These are phyloP conservation scores for Panthera tigris DNA, from an alignment of 2,113 vertebrate genomes.

Conservation along the genomic window DNA sequence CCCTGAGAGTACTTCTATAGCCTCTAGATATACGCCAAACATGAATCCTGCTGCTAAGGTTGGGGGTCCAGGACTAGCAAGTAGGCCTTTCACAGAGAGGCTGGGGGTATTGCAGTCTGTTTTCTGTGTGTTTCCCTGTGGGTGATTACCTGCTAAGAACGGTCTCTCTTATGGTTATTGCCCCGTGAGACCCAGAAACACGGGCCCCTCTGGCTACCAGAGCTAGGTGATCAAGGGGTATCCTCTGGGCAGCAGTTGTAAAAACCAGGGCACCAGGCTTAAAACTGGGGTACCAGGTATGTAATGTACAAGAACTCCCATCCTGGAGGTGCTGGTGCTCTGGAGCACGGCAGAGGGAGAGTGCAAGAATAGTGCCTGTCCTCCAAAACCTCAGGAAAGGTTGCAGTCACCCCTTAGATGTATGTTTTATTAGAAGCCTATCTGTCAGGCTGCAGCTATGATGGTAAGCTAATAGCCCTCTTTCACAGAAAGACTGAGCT, in stretches of 20 bases:
- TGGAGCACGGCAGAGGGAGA: not conserved
- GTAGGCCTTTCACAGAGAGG: not conserved
- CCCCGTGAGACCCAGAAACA: not conserved
- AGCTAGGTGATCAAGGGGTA: not conserved
- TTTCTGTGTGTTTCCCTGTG: not conserved
- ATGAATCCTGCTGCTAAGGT: not conserved
- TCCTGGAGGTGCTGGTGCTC: not conserved
- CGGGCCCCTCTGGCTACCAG: not conserved
- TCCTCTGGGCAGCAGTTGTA: not conserved
- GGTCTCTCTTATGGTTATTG: not conserved
- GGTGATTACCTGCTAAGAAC: not conserved
- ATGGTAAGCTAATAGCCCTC: not conserved
- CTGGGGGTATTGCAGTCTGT: not conserved
- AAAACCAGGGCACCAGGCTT: not conserved
- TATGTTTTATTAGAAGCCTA: not conserved
- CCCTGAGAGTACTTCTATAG: not conserved
- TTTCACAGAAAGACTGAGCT: not conserved
- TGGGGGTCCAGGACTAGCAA: not conserved
- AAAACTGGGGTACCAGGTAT: not conserved
- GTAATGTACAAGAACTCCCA: not conserved
- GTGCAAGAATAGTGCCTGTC: not conserved
- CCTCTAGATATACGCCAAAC: not conserved
- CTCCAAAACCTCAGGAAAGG: not conserved
- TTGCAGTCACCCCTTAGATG: not conserved
- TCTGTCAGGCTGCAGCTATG: not conserved